Evolutionary conservation across 2,888 invertebrate genomes (phyloP), one percentile per base, ranked within the genome.

Genomic region (Acrobasis consociella): DNA sequence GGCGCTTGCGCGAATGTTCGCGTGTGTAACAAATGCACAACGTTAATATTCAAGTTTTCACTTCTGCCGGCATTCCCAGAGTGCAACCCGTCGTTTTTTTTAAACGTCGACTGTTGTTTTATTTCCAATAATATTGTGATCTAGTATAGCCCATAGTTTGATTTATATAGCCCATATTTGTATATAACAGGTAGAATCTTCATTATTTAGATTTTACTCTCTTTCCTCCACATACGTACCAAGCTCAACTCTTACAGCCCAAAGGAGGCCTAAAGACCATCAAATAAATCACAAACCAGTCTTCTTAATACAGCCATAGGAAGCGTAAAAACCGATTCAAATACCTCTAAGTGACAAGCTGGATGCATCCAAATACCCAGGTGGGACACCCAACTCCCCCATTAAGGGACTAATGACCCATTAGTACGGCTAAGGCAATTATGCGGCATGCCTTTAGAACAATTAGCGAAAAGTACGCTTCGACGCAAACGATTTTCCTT

Each of bases 291-390:
- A 16, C 17, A 9, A 17, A 58, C 58, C 22, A 59, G 59, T 50
- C 7, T 37, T 38, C 39, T 51, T 60, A 51, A 60, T 60, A 60
- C 39, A 51, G 59, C 16, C 50, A 50, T 49, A 59, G 38, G 17
- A 22, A 10, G 50, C 51, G 38, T 51, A 39, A 60, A 60, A 39
- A 60, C 50, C 37, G 10, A 13, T 39, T 16, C 60, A 60, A 50
- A 51, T 51, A 16, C 50, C 39, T 17, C 38, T 13, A 60, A 51
- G 60, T 60, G 51, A 60, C 60, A 60, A 60, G 51, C 50, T 60
- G 60, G 50, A 11, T 38, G 39, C 38, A 37, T 51, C 60, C 60
- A 60, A 60, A 60, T 60, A 60, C 60, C 50, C 22, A 51, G 39
- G 50, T 16, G 37, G 59, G 17, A 31, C 37, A 42, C 42, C 56